Evolutionary conservation across 2,888 invertebrate genomes (phyloP), one percentile per base, ranked within the genome.

Genomic region (Prenolepis imparis): DNA sequence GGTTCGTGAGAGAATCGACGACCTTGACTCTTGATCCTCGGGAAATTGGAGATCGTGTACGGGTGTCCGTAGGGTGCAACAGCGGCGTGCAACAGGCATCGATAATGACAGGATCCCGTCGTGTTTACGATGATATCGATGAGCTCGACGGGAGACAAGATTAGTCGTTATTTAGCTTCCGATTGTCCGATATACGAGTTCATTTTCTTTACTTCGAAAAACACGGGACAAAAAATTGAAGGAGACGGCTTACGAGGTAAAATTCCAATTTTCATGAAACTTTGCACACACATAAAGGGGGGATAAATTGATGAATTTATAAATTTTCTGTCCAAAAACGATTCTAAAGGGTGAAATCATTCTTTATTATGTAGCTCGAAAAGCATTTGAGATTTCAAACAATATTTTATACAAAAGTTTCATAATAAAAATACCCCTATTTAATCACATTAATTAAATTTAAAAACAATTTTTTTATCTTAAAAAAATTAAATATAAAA

Each of bases 21-120:
- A 57, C 81, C 84, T 84, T 85, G 85, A 81, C 80, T 85, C 39
- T 39, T 74, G 78, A 83, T 77, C 59, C 64, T 52, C 66, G 64
- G 84, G 83, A 85, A 85, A 85, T 85, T 70, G 78, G 67, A 80
- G 78, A 83, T 57, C 11, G 75, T 64, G n/a, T n/a, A 32, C 59
- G 75, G 57, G 75, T 3, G 28, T 68, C 48, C 52, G 57, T 74
- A 36, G 83, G 67, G 55, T 74, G 67, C 66, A 73, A 48, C 18
- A 18, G 18, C 24, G 15, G 41, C 21, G 74, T 36, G 84, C 84
- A 84, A 83, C 84, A 78, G 72, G 83, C 83, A 84, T 61, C 39
- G 81, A 24, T 48, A 61, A 67, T 61, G 66, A 28, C 55, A 24
- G 15, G 8, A 48, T 15, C 81, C 61, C 28, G 4, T 52, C 24